phyloP scores from a whole-genome alignment of 2,888 invertebrate species.

The Himalopsyche tibetana region DNA sequence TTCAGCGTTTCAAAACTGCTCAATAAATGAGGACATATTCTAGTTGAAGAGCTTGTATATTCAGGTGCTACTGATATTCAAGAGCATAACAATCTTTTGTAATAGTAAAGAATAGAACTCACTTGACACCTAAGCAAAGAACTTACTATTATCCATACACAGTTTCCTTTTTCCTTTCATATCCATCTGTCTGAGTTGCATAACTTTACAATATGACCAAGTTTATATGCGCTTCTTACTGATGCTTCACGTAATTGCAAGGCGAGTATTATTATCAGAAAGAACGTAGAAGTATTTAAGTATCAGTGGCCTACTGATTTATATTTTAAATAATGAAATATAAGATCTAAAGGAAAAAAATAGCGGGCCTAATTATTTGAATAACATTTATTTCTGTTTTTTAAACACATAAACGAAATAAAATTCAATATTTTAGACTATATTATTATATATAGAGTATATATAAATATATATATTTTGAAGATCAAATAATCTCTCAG shows the following conservation, averaged over 20 bases:
- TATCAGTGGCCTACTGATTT: not conserved
- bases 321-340: no score
- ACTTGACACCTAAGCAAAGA: constrained; percentile 34
- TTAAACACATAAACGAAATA: no score
- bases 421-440: no score
- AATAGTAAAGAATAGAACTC: not conserved
- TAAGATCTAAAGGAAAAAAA: no score
- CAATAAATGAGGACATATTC: not conserved
- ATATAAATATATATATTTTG: no score
- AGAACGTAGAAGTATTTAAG: not conserved
- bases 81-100: constrained; percentile 16
- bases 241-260: constrained; percentile 10
- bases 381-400: no score
- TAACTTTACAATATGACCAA: constrained; percentile 34
- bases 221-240: constrained; percentile 19
- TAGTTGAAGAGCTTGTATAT: not conserved
- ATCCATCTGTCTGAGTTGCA: constrained; percentile 29
- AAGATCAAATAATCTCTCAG: no score
- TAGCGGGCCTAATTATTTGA: no score
- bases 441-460: no score
- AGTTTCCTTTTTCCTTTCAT: constrained; percentile 26
- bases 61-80: not conserved
- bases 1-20: no score
- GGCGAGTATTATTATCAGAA: not conserved
- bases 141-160: not conserved